These are phyloP conservation scores for Haliaeetus leucogaster DNA, from an alignment of 2,113 vertebrate genomes.

Conservation along the genomic window DNA sequence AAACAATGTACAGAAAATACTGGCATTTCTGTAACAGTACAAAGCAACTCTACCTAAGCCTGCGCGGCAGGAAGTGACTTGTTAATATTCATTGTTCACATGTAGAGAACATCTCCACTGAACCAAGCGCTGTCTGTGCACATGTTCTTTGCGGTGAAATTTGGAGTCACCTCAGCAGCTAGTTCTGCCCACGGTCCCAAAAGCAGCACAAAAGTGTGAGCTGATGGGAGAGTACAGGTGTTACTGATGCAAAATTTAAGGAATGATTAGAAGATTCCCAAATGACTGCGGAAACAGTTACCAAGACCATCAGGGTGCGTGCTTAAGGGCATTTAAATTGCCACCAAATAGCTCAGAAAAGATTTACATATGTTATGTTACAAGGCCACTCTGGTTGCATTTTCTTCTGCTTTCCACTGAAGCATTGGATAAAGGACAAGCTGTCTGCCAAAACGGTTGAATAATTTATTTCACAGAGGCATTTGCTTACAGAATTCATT, in stretches of 20 bases:
- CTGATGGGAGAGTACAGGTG: constrained; percentile 15
- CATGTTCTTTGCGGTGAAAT: neutral
- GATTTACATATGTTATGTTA: neutral
- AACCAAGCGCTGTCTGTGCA: neutral
- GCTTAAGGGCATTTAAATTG: constrained; percentile 31
- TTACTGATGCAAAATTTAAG: constrained; percentile 50
- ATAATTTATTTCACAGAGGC: constrained; percentile 13
- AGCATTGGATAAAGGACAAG: constrained; percentile 8
- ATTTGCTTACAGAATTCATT: neutral
- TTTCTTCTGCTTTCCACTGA: constrained; percentile 22
- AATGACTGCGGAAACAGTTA: constrained; percentile 19
- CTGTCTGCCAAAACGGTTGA: neutral
- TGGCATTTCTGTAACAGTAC: neutral
- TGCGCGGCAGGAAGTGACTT: neutral
- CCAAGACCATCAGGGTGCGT: neutral
- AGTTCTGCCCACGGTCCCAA: neutral
- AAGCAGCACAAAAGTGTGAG: neutral
- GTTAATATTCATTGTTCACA: neutral
- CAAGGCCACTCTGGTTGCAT: neutral
- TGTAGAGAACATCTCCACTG: neutral
- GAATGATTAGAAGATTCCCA: constrained; percentile 35
- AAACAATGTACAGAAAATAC: neutral
- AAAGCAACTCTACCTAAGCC: neutral
- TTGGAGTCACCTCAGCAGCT: neutral
- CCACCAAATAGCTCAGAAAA: constrained; percentile 3